Conservation (phyloP, 2,797 vertebrate genomes). For the Allobates femoralis region DNA sequence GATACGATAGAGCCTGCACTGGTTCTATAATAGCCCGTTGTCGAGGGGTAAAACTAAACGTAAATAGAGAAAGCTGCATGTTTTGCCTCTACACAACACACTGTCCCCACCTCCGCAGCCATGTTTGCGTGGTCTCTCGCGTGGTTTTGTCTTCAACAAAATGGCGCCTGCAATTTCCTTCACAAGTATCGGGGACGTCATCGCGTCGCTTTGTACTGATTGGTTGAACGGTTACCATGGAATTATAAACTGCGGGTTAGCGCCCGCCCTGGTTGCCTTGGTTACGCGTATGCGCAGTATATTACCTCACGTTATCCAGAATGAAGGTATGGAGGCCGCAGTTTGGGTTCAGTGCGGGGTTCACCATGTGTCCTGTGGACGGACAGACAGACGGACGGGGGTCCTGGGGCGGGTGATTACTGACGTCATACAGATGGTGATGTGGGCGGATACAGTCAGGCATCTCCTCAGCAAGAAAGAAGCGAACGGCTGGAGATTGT, state of each 20-base stretch:
- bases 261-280: conserved; percentile 33
- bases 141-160: background rate
- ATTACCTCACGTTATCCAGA: background rate
- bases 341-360: background rate
- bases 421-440: no score
- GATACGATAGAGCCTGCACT: no score
- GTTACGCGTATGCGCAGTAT: conserved; percentile 47
- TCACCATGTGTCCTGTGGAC: no score
- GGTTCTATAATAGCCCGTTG: no score
- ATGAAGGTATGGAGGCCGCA: conserved; percentile 55
- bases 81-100: background rate
- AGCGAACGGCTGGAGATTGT: no score
- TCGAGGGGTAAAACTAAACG: background rate
- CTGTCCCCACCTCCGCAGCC: background rate
- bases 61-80: background rate
- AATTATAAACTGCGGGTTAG: background rate
- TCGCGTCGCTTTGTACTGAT: background rate
- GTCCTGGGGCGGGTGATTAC: no score
- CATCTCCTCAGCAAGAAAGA: no score
- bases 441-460: no score
- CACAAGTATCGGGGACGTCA: background rate
- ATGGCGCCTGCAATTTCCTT: background rate
- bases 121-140: background rate
- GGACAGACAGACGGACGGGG: no score
- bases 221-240: conserved; percentile 43